Evolutionary conservation across 2,888 invertebrate species (phyloP).

Genomic region (Microdon myrmicae): DNA sequence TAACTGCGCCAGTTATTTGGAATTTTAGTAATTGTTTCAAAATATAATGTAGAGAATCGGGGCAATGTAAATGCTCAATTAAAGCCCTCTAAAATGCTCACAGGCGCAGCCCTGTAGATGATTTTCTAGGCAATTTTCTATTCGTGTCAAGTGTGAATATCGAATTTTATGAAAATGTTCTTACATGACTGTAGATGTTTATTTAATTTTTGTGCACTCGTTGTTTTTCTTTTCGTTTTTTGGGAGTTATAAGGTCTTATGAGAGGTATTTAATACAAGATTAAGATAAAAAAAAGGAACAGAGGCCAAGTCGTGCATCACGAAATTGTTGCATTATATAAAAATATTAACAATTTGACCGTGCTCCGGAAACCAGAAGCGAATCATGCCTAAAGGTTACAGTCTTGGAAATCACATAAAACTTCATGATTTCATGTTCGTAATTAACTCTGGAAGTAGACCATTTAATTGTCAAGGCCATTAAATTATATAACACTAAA

Average conservation of each 20-base stretch:
- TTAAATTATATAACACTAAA: too few species aligned
- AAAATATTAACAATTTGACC: background rate
- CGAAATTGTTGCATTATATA: slow-evolving; percentile 19
- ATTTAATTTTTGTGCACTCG: slow-evolving; percentile 4
- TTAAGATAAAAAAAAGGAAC: too few species aligned
- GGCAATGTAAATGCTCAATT: slow-evolving; percentile 17
- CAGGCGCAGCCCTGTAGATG: too few species aligned
- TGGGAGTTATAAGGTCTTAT: slow-evolving; percentile 3
- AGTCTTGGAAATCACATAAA: too few species aligned
- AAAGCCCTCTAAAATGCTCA: slow-evolving; percentile 10
- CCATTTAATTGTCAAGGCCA: too few species aligned
- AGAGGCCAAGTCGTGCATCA: too few species aligned
- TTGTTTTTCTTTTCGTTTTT: too few species aligned
- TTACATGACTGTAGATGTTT: slow-evolving; percentile 13
- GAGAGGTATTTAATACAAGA: too few species aligned
- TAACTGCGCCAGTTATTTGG: slow-evolving; percentile 22
- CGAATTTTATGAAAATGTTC: background rate
- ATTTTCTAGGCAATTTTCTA: slow-evolving; percentile 3
- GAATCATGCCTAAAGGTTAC: too few species aligned
- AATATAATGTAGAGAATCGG: background rate
- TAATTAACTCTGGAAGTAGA: too few species aligned
- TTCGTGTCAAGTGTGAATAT: slow-evolving; percentile 18
- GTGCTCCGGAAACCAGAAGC: slow-evolving; percentile 12
- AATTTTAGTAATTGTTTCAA: slow-evolving; percentile 11
- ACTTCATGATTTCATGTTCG: too few species aligned